These are phyloP conservation scores for Phocoena phocoena DNA, from an alignment of 2,113 vertebrate species.

Conservation along the genomic window DNA sequence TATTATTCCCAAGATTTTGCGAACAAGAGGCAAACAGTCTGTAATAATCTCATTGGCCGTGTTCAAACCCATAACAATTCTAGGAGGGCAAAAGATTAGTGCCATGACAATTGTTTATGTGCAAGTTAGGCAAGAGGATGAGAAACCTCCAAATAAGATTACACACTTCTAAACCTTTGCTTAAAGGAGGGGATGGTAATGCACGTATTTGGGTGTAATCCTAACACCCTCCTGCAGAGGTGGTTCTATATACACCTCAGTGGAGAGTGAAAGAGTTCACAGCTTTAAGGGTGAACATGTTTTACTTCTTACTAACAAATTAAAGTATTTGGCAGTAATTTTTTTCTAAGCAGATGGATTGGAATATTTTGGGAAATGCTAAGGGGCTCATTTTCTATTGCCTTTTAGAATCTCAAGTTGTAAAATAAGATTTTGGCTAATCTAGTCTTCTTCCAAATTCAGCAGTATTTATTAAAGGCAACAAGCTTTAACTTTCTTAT, in stretches of 20 bases:
- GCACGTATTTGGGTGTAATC: not conserved
- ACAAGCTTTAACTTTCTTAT: slow-evolving; percentile 58
- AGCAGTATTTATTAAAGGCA: slow-evolving; percentile 67
- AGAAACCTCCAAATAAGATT: not conserved
- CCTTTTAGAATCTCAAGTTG: slow-evolving; percentile 67
- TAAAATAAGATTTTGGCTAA: slow-evolving; percentile 72
- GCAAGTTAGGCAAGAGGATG: not conserved
- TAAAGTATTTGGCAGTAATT: slow-evolving; percentile 66
- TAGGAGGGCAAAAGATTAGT: not conserved
- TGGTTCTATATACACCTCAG: not conserved
- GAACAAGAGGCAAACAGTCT: slow-evolving; percentile 5
- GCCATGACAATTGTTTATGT: not conserved
- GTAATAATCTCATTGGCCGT: not conserved
- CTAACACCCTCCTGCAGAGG: not conserved
- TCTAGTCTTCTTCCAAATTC: slow-evolving; percentile 59
- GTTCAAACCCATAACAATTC: not conserved
- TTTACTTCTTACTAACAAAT: slow-evolving; percentile 68
- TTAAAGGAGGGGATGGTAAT: not conserved
- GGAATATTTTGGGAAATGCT: slow-evolving; percentile 74
- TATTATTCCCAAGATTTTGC: slow-evolving; percentile 38
- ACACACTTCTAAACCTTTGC: not conserved
- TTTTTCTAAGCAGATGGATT: slow-evolving; percentile 72
- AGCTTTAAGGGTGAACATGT: slow-evolving; percentile 30
- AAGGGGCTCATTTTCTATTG: slow-evolving; percentile 62
- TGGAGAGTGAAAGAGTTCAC: not conserved